Conservation (phyloP, 2,888 invertebrate genomes). For the Tetheella fluctuosa region DNA sequence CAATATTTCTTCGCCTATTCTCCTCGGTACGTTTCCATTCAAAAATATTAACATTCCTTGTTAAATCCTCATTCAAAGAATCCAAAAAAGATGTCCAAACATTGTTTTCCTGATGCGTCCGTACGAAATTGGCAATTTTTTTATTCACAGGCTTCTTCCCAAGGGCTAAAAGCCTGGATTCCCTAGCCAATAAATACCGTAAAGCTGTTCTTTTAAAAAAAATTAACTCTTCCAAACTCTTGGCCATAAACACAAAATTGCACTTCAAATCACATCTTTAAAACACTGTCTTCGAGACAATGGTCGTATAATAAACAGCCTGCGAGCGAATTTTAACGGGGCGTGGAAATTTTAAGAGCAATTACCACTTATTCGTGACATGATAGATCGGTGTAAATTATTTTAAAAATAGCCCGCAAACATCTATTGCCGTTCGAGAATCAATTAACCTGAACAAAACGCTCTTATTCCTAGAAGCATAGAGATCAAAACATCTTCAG, state of each 20-base stretch:
- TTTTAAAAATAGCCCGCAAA: slow-evolving; percentile 10
- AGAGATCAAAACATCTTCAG: neutral
- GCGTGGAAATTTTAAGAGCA: slow-evolving; percentile 57
- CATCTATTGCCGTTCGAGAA: neutral
- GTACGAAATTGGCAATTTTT: slow-evolving; percentile 67
- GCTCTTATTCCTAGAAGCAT: neutral
- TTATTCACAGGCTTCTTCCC: slow-evolving; percentile 70
- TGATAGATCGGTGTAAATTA: slow-evolving; percentile 39
- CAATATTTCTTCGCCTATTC: slow-evolving; percentile 23
- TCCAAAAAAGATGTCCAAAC: slow-evolving; percentile 64
- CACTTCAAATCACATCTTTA: slow-evolving; percentile 14
- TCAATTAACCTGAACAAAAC: neutral
- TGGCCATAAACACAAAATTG: slow-evolving; percentile 61
- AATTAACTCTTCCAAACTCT: slow-evolving; percentile 65
- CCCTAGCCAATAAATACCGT: slow-evolving; percentile 61
- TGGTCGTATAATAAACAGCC: slow-evolving; percentile 23
- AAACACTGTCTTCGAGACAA: slow-evolving; percentile 20
- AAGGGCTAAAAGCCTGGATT: slow-evolving; percentile 60
- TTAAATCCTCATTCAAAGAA: slow-evolving; percentile 67
- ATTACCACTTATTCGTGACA: slow-evolving; percentile 43
- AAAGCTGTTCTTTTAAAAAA: slow-evolving; percentile 62
- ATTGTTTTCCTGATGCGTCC: slow-evolving; percentile 53
- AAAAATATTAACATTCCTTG: slow-evolving; percentile 65
- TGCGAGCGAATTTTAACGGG: slow-evolving; percentile 18
- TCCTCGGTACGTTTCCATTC: slow-evolving; percentile 47